A percentile compares a stretch with the other conserved stretches of the same genome.
These are phyloP conservation scores for Pachyuromys duprasi DNA, from an alignment of 2,797 vertebrate species.

Conservation along the genomic window DNA sequence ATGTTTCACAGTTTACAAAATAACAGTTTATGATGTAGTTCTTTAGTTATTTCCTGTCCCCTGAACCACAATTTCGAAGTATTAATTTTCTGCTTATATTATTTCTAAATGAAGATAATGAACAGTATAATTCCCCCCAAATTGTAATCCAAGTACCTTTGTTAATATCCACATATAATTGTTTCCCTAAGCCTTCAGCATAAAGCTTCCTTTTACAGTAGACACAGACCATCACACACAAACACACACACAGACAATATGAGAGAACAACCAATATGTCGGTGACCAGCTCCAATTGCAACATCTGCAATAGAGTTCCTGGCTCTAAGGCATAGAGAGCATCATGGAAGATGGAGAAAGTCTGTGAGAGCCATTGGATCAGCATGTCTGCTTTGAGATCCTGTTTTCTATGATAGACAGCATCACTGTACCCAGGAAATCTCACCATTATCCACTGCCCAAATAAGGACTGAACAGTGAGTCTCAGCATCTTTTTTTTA, in stretches of 20 bases:
- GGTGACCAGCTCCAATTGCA: too few relatives aligned
- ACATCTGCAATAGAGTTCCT: too few relatives aligned
- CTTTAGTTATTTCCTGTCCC: slow-evolving; percentile 2
- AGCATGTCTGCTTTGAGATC: background rate
- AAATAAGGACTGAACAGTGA: background rate
- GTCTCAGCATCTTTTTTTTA: too few relatives aligned
- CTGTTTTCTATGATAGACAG: background rate
- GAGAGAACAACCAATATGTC: rapidly evolving
- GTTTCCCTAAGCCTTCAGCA: background rate
- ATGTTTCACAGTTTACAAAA: slow-evolving; percentile 58
- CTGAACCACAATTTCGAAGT: background rate
- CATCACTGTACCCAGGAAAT: background rate
- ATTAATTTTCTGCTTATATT: background rate
- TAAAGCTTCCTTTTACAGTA: background rate
- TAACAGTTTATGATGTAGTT: slow-evolving; percentile 2
- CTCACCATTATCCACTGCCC: background rate
- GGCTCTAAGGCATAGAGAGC: too few relatives aligned
- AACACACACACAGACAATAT: background rate
- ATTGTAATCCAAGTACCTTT: background rate
- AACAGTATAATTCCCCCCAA: background rate
- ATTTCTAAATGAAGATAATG: background rate
- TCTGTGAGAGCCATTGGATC: background rate
- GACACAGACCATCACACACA: background rate
- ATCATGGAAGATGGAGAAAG: background rate
- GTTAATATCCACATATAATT: background rate